Conservation (phyloP, 2,113 vertebrate species). For the Pseudolaguvia tuberculata region DNA sequence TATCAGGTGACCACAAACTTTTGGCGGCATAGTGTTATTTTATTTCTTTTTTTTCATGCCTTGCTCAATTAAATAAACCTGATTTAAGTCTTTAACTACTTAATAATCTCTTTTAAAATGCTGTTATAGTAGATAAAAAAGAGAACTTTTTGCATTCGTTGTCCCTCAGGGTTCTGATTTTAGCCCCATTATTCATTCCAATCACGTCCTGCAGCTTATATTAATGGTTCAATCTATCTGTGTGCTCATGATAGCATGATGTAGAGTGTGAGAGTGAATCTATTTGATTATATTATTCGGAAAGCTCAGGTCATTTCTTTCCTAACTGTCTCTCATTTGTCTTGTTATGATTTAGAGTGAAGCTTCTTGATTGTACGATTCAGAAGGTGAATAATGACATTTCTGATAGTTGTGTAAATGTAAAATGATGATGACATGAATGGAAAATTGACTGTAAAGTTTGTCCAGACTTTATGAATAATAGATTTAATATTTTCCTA, state of each 20-base stretch:
- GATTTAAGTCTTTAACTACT: neutral
- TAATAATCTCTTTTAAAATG: neutral
- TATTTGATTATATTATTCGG: slow-evolving; percentile 20
- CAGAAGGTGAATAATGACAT: neutral
- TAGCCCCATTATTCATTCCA: neutral
- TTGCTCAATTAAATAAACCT: too few relatives aligned
- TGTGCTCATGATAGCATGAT: slow-evolving; percentile 1
- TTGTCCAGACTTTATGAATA: neutral
- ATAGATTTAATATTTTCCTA: neutral
- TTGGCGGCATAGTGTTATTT: too few relatives aligned
- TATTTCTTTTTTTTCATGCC: too few relatives aligned
- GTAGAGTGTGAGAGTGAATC: slow-evolving; percentile 6
- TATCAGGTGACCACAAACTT: too few relatives aligned
- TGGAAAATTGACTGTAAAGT: too few relatives aligned
- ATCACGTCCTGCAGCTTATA: neutral
- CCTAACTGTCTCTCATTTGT: neutral
- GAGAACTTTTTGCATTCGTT: neutral
- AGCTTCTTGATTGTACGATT: neutral
- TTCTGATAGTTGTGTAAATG: too few relatives aligned
- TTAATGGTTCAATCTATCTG: neutral
- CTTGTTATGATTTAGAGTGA: neutral
- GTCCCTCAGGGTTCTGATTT: slow-evolving; percentile 13
- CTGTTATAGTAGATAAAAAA: neutral
- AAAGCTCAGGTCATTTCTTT: neutral
- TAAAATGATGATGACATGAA: too few relatives aligned